A percentile compares a stretch with the other conserved stretches of the same genome.
Evolutionary conservation across 2,888 invertebrate genomes (phyloP).

Genomic region (Protodeltote pygarga): DNA sequence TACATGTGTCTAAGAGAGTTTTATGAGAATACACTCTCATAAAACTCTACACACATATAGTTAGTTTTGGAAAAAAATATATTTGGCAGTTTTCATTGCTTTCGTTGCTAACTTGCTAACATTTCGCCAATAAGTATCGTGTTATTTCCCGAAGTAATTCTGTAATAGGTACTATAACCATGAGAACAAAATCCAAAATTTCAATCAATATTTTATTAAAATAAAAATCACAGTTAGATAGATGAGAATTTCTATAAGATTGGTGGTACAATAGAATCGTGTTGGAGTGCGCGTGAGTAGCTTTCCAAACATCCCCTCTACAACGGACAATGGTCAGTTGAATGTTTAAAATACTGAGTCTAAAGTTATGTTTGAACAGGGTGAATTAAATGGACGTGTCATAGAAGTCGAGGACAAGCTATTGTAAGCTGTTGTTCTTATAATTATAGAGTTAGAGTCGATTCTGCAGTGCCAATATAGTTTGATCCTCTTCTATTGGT

Average conservation of each 20-base stretch:
- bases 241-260: slow-evolving; percentile 42
- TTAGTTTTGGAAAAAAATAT: too few relatives aligned
- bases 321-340: slow-evolving; percentile 39
- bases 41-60: too few relatives aligned
- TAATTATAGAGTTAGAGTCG: too few relatives aligned
- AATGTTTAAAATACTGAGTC: slow-evolving; percentile 8
- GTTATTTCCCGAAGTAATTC: too few relatives aligned
- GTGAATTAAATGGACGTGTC: slow-evolving; percentile 33
- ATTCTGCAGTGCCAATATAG: too few relatives aligned
- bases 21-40: too few relatives aligned
- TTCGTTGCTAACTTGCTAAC: too few relatives aligned
- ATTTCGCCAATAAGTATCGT: too few relatives aligned
- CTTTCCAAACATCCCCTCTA: slow-evolving; percentile 55
- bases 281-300: slow-evolving; percentile 56
- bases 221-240: slow-evolving; percentile 39
- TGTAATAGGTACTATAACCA: background rate
- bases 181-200: background rate
- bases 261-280: slow-evolving; percentile 54
- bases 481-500: too few relatives aligned
- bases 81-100: too few relatives aligned
- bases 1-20: too few relatives aligned
- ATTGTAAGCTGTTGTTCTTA: slow-evolving; percentile 18
- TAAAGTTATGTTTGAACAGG: slow-evolving; percentile 18
- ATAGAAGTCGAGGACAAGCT: slow-evolving; percentile 21
- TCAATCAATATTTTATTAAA: slow-evolving; percentile 17